Evolutionary conservation across 2,888 invertebrate genomes (phyloP).

Genomic region (Smittia sp.): DNA sequence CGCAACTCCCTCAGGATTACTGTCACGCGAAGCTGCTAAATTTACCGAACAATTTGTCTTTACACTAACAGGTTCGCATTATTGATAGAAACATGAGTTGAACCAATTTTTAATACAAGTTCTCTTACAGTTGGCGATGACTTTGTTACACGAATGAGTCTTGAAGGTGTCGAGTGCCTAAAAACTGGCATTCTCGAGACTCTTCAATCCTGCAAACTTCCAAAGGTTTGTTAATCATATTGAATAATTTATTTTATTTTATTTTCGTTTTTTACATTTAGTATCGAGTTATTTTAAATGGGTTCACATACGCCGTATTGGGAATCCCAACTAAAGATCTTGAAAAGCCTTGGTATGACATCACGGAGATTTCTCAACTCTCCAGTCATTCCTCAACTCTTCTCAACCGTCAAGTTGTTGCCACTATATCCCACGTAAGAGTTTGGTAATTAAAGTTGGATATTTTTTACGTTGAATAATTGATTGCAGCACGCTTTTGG

Average conservation of each 20-base stretch:
- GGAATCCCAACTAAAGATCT: conserved; percentile 73
- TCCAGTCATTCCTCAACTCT: conserved; percentile 24
- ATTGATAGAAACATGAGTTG: too few species aligned
- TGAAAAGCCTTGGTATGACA: conserved; percentile 67
- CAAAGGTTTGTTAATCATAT: conserved; percentile 61
- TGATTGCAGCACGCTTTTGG: conserved; percentile 45
- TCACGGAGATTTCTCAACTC: conserved; percentile 37
- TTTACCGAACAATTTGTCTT: conserved; percentile 77
- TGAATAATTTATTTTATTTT: background rate
- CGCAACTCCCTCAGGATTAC: conserved; percentile 78
- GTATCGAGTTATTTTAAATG: conserved; percentile 82
- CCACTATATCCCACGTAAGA: conserved; percentile 34
- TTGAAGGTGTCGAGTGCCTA: conserved; percentile 73
- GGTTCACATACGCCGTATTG: conserved; percentile 75
- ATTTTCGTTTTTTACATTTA: conserved; percentile 53
- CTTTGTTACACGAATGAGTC: conserved; percentile 78
- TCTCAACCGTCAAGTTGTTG: conserved; percentile 7
- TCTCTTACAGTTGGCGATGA: conserved; percentile 88
- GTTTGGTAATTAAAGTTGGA: background rate
- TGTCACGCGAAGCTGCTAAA: conserved; percentile 70
- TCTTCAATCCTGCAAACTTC: conserved; percentile 70
- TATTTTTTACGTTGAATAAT: background rate
- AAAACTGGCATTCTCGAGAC: conserved; percentile 71
- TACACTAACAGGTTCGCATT: too few species aligned
- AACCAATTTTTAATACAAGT: too few species aligned